These are phyloP conservation scores for Cerastoderma edule DNA, from an alignment of 2,888 invertebrate genomes.

Conservation along the genomic window DNA sequence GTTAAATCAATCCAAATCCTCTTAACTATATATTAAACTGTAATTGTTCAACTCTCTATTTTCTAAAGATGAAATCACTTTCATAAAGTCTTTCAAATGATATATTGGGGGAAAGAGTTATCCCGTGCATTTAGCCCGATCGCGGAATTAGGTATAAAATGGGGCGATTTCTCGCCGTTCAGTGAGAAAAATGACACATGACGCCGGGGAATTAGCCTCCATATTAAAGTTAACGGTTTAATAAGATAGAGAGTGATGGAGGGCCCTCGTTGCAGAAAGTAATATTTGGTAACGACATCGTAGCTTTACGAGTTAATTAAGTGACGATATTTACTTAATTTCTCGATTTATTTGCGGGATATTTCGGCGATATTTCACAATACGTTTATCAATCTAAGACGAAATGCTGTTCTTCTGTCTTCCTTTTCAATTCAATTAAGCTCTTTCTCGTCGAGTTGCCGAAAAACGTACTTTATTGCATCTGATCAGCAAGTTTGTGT, in stretches of 20 bases:
- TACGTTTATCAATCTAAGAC: conserved; percentile 13
- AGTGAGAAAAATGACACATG: conserved; percentile 51
- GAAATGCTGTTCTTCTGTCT: neutral
- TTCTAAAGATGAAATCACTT: too few species aligned
- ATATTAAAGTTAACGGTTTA: conserved; percentile 26
- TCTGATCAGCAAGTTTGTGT: too few species aligned
- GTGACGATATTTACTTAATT: conserved; percentile 33
- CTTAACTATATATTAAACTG: too few species aligned
- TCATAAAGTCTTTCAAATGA: too few species aligned
- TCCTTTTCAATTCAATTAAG: too few species aligned
- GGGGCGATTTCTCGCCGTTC: conserved; percentile 36
- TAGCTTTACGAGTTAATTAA: conserved; percentile 28
- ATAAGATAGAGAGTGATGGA: conserved; percentile 25
- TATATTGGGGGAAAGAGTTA: too few species aligned
- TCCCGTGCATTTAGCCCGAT: too few species aligned
- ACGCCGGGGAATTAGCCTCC: conserved; percentile 11
- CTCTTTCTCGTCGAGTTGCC: too few species aligned
- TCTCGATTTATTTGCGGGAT: conserved; percentile 31
- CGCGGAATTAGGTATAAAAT: conserved; percentile 43
- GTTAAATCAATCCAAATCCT: too few species aligned
- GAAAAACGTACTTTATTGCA: too few species aligned
- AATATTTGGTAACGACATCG: conserved; percentile 8
- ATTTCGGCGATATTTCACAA: conserved; percentile 24
- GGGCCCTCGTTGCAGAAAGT: conserved; percentile 11
- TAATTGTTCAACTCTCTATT: too few species aligned